Base-by-base conservation (phyloP, 2,797 vertebrate genomes). In the Channa striata region DNA sequence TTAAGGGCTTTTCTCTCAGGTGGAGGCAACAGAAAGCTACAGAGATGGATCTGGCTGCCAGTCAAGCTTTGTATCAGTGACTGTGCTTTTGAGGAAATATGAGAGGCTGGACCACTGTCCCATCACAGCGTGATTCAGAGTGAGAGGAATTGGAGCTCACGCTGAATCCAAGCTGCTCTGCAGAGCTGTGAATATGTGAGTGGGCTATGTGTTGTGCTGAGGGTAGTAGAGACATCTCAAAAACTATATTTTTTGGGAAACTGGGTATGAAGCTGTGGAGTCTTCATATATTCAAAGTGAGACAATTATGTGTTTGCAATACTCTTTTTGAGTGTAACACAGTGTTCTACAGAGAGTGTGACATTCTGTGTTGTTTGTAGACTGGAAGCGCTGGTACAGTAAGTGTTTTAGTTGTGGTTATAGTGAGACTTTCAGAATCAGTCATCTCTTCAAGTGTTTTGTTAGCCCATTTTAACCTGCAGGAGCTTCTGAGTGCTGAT, bases 1-100 rank as follows among this genome's bases (percentile, higher is more conserved):
- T 87, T 86, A 92, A 89, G 89, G 85, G 89, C 86, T 91, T 89
- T 90, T 84, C 88, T 92, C 90, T 92, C 91, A 90, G 91, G 91
- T 91, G 87, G 87, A 89, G 87, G 85, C 86, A 82, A 89, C 83
- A 89, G 79, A 86, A 84, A 89, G 89, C 89, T 67, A 82, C 86
- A 87, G 83, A 87, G 83, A 91, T 80, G 81, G 81, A 90, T 90
- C 88, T 88, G 91, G 85, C 88, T 89, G 91, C 87, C 89, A 87
- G 87, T 92, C 87, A 86, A 85, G 90, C 85, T 89, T 90, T 89
- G 81, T 90, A 88, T 92, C 86, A 87, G 84, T 79, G 80, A 85
- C 88, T 84, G 87, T 83, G 85, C 91, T 91, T 92, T 90, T 88
- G 88, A 90, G 87, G 87, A 86, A 90, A 89, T 86, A 84, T 81